phyloP scores from a whole-genome alignment of 2,888 invertebrate genomes.

The Helleia helle region DNA sequence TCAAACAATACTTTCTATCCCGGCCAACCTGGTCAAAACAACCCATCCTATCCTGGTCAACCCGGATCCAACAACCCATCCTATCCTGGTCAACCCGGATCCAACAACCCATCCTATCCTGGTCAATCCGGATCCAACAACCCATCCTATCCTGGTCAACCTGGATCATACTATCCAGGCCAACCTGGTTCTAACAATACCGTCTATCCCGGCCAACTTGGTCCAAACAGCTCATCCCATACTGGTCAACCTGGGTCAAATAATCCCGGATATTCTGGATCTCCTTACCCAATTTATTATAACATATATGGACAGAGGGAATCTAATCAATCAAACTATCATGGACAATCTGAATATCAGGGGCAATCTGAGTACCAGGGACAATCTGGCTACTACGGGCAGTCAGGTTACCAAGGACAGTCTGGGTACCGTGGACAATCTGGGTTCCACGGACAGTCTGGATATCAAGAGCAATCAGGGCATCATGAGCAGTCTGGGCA shows the following conservation, averaged over 20 bases:
- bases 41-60: neutral
- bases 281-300: neutral
- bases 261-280: no score
- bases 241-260: neutral
- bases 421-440: neutral
- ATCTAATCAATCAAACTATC: neutral
- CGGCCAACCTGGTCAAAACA: neutral
- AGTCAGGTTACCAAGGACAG: slow-evolving; percentile 1
- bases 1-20: neutral
- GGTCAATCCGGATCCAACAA: neutral
- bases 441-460: slow-evolving; percentile 1
- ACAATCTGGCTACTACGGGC: slow-evolving; percentile 4
- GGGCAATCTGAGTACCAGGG: neutral
- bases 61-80: neutral
- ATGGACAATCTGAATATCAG: neutral
- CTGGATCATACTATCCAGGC: neutral
- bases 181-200: no score
- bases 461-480: slow-evolving; percentile 14
- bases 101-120: neutral
- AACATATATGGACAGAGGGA: neutral
- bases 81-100: neutral
- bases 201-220: slow-evolving; percentile 1
- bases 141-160: neutral
- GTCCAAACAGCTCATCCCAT: no score
- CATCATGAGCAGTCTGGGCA: slow-evolving; percentile 18